Conservation (phyloP, 2,113 vertebrate species). For the Thunnus maccoyii region DNA sequence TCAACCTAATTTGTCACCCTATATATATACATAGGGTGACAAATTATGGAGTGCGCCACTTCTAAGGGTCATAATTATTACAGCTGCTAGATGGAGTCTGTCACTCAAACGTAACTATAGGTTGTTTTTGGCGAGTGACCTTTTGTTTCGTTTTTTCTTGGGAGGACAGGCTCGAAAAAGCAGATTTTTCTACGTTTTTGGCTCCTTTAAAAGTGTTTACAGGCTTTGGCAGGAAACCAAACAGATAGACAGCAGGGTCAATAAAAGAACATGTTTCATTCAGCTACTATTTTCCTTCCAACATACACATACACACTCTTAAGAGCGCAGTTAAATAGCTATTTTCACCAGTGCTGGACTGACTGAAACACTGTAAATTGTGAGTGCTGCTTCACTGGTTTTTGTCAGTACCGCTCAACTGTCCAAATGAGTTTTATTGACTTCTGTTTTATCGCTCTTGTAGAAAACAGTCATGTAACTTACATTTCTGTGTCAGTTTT, state of each 20-base stretch:
- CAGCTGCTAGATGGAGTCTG: too few species aligned
- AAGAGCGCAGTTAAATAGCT: constrained; percentile 51
- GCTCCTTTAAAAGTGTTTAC: constrained; percentile 50
- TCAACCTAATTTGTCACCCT: too few species aligned
- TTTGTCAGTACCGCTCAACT: constrained; percentile 34
- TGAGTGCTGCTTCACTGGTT: constrained; percentile 46
- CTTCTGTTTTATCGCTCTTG: constrained; percentile 15
- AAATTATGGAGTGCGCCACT: too few species aligned
- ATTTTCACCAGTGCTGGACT: constrained; percentile 33
- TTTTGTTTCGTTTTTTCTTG: too few species aligned
- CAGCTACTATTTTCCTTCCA: constrained; percentile 53
- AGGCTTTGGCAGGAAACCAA: constrained; percentile 63
- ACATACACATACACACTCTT: constrained; percentile 44
- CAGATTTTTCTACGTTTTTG: constrained; percentile 3
- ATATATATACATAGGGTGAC: too few species aligned
- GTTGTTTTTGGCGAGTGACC: too few species aligned
- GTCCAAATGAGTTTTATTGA: constrained; percentile 52
- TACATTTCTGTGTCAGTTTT: not conserved
- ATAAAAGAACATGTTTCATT: constrained; percentile 59
- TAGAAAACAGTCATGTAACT: constrained; percentile 12
- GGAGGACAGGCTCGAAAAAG: too few species aligned
- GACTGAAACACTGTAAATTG: constrained; percentile 39
- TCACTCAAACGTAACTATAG: too few species aligned
- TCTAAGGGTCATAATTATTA: too few species aligned
- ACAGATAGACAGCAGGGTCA: constrained; percentile 61